Percentiles rank a stretch among this genome's conserved stretches.
Conservation (phyloP, 2,888 invertebrate genomes). For the Petrolisthes manimaculis region DNA sequence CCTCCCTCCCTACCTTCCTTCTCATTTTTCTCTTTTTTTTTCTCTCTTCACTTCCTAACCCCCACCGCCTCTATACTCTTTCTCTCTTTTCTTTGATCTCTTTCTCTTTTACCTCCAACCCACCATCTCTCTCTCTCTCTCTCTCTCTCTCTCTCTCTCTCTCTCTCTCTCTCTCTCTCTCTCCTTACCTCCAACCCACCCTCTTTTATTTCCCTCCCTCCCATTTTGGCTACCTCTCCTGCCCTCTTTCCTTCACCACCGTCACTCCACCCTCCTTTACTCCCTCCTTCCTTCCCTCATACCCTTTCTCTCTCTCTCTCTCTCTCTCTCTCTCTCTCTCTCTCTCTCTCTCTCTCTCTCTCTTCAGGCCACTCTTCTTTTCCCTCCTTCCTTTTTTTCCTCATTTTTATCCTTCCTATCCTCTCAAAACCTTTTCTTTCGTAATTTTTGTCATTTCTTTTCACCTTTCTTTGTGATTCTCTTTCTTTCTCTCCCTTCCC, state of each 20-base stretch:
- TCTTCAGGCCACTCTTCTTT: not conserved
- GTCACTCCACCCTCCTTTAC: not conserved
- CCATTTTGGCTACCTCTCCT: not conserved
- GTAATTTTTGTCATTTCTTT: not conserved
- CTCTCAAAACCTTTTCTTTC: not conserved
- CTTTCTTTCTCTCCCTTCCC: not conserved
- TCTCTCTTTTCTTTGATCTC: not conserved
- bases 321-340: not conserved
- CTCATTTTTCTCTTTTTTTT: slow-evolving; percentile 6
- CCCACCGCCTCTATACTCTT: not conserved
- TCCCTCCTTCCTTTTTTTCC: not conserved
- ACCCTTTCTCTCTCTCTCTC: not conserved
- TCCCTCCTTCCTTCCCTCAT: not conserved
- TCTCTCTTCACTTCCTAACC: not conserved
- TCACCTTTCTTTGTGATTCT: not conserved
- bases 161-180: slow-evolving; percentile 32
- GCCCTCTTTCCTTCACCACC: not conserved
- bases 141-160: slow-evolving; percentile 29
- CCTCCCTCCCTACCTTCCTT: slow-evolving; percentile 20
- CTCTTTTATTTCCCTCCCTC: not conserved
- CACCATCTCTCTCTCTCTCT: slow-evolving; percentile 18
- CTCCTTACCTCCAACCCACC: not conserved
- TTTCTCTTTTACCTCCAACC: not conserved
- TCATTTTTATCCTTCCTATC: not conserved
- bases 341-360: not conserved